Evolutionary conservation across 2,888 invertebrate genomes (phyloP), one percentile per base, ranked within the genome.

Genomic region (Acanthacorydalis orientalis): DNA sequence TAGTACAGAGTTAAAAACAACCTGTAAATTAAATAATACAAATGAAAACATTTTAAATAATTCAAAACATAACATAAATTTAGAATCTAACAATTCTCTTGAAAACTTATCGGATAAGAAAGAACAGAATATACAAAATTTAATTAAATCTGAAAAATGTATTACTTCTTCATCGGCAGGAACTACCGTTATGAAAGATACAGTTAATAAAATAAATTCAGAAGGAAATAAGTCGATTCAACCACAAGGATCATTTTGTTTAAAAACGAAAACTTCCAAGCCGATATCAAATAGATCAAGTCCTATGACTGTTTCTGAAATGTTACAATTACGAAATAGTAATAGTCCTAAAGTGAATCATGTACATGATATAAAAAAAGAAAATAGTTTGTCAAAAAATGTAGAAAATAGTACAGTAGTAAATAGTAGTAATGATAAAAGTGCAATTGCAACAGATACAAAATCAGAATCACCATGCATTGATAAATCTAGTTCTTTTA

Each of bases 251-350:
- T 23, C 23, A 23, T 23, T 23, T 23, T 23, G 23, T 23, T 23
- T 23, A 23, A 23, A 23, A 23, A 14, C 37, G 2, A 12, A n/a
- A 12, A 12, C 12, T 37, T 37, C 37, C 7, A n/a, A n/a, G 7
- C n/a, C 12, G 1, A 14, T 37, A 9, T 7, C 37, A 7, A 14
- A n/a, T n/a, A 12, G 46, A 15, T 31, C 16, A 12, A 31, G 31
- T 23, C 38, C 38, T 10, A 39, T 40, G 31, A 46, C 39, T 11
- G 46, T 46, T 14, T 46, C 46, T 7, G 46, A 46, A 40, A 46
- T 46, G 46, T 46, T 46, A 39, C 46, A 46, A 12, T 39, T 46
- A 12, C 23, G 46, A 39, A 46, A 46, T 16, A 38, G 23, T 23
- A 23, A 23, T 23, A 23, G 23, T 23, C 23, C 23, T 23, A 23